Base-by-base conservation (phyloP, 1,140 invertebrate genomes). In the Camponotus floridanus region DNA sequence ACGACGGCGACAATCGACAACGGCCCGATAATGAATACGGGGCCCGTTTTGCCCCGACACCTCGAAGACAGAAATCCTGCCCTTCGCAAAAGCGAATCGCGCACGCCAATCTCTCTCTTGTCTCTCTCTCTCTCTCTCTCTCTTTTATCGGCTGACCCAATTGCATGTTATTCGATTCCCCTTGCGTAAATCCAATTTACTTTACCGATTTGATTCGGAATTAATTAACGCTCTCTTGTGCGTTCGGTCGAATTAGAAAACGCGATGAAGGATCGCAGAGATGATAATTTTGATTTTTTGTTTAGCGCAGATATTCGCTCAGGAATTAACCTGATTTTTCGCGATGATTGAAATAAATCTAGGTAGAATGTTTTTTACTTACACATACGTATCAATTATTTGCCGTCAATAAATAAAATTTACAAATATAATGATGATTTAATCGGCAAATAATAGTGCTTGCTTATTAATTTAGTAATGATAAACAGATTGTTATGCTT, bases 171-270 rank as follows among this genome's bases (percentile, higher is more conserved):
- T 70, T 86, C 42, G 48, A 85, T 85, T 33, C 74, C 39, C 7
- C 76, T 36, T 26, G 74, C 70, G n/a, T 68, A 86, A 51, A 86
- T 86, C 55, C 76, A 86, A 86, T 86, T 68, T 86, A 81, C 55
- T 86, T 57, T 31, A 9, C 33, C 57, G 21, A 13, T 36, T 76
- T 65, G 33, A 78, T 76, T 57, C 33, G 15, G 33, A 85, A 85
- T 78, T 65, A 55, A 85, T 85, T 85, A 65, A 85, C 45, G 6
- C 21, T 39, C 21, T 39, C 59, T 5, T 61, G 21, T 36, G 48
- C 68, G 13, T 11, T 11, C 26, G 67, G 67, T 1, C 11, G 31
- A 51, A 51, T 61, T 61, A 36, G n/a, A 81, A 83, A 83, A 73
- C 21, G 8, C 26, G 42, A 36, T 6, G 13, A 31, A 31, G 59